A percentile compares a stretch with the other conserved stretches of the same genome.
phyloP scores from a whole-genome alignment of 2,888 invertebrate species.

The Epirrhoe alternata region DNA sequence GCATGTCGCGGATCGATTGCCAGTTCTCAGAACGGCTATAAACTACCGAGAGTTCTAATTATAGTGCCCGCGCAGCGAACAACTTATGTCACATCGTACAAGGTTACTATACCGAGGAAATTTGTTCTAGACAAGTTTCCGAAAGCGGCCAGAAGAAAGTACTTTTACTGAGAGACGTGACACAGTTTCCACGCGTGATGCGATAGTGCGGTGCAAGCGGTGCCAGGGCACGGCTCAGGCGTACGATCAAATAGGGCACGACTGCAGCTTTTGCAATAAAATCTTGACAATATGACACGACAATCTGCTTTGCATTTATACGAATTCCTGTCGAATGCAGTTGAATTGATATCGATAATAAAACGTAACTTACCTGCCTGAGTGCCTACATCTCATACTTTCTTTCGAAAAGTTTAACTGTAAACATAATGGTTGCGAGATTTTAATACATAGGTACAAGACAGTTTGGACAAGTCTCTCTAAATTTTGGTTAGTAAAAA shows the following conservation, averaged over 20 bases:
- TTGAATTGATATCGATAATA: slow-evolving; percentile 15
- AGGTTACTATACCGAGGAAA: slow-evolving; percentile 77
- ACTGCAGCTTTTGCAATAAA: slow-evolving; percentile 48
- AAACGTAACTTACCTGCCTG: slow-evolving; percentile 14
- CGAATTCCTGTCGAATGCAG: slow-evolving; percentile 12
- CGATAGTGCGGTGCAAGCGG: slow-evolving; percentile 42
- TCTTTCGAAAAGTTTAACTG: slow-evolving; percentile 12
- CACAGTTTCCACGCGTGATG: slow-evolving; percentile 79
- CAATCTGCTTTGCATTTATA: slow-evolving; percentile 27
- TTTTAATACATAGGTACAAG: not conserved
- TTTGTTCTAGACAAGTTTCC: slow-evolving; percentile 78
- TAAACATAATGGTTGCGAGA: slow-evolving; percentile 4
- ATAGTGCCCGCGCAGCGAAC: slow-evolving; percentile 65
- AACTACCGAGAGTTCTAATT: slow-evolving; percentile 67
- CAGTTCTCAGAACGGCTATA: slow-evolving; percentile 64
- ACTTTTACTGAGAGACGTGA: slow-evolving; percentile 82
- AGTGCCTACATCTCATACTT: slow-evolving; percentile 22
- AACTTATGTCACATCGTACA: slow-evolving; percentile 79
- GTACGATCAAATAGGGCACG: slow-evolving; percentile 43
- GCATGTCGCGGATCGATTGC: slow-evolving; percentile 61
- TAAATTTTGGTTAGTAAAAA: not conserved
- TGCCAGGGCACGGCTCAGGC: slow-evolving; percentile 39
- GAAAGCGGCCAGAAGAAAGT: slow-evolving; percentile 84
- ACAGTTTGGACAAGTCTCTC: not conserved
- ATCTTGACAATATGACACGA: slow-evolving; percentile 26